Percentiles rank a stretch among this genome's conserved stretches.
Evolutionary conservation across 2,113 vertebrate genomes (phyloP).

Genomic region (Phalacrocorax brasilianus): DNA sequence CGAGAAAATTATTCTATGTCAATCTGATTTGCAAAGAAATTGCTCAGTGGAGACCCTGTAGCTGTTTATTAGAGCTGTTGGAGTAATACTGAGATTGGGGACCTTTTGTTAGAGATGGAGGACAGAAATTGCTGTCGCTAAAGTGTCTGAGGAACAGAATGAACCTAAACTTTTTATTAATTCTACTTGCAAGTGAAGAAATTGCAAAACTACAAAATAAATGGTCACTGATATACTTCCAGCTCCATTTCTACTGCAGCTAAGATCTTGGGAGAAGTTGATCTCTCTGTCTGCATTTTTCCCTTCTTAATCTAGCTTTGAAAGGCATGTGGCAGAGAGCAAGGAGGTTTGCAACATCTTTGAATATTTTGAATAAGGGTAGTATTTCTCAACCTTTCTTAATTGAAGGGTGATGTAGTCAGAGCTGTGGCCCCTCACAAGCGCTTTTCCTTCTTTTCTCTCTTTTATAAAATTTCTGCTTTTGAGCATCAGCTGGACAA

Average conservation of each 20-base stretch:
- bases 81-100: not conserved
- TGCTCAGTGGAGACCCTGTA: not conserved
- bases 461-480: not conserved
- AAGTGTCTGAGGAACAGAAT: not conserved
- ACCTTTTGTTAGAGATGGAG: not conserved
- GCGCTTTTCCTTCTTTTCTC: not conserved
- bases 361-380: not conserved
- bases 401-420: not conserved
- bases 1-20: slow-evolving; percentile 50
- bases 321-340: not conserved
- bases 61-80: not conserved
- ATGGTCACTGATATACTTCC: not conserved
- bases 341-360: not conserved
- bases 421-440: not conserved
- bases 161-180: not conserved
- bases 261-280: not conserved
- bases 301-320: not conserved
- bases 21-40: slow-evolving; percentile 47
- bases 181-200: not conserved
- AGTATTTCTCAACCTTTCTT: not conserved
- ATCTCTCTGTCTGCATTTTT: not conserved
- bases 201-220: not conserved
- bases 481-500: not conserved
- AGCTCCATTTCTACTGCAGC: not conserved
- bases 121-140: not conserved